A percentile compares a stretch with the other conserved stretches of the same genome.
These are phyloP conservation scores for Lerema accius DNA, from an alignment of 1,140 invertebrate genomes.

Conservation along the genomic window DNA sequence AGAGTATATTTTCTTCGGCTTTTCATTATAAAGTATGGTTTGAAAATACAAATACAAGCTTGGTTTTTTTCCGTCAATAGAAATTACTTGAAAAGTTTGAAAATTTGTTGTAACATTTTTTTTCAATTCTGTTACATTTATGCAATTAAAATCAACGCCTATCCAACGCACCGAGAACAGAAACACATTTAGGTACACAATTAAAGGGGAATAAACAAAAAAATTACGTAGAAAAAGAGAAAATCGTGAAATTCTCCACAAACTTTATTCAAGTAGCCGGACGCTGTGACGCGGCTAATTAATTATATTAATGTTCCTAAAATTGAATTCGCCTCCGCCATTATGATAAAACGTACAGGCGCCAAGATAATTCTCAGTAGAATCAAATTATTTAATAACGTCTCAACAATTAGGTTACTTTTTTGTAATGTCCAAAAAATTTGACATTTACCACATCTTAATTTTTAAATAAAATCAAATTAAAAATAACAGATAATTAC, in stretches of 20 bases:
- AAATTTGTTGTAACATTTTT: too few relatives aligned
- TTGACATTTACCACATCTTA: too few relatives aligned
- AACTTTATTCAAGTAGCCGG: conserved; percentile 45
- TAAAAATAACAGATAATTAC: too few relatives aligned
- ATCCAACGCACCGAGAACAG: not conserved
- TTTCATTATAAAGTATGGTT: too few relatives aligned
- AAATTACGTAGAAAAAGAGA: conserved; percentile 40
- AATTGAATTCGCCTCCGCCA: conserved; percentile 52
- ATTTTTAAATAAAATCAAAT: too few relatives aligned
- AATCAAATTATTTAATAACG: conserved; percentile 31
- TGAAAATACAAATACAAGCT: too few relatives aligned
- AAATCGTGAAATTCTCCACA: conserved; percentile 47
- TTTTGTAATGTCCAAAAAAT: conserved; percentile 5
- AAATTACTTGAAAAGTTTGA: too few relatives aligned
- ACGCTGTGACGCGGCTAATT: conserved; percentile 51
- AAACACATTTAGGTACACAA: conserved; percentile 3
- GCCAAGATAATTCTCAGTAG: conserved; percentile 36
- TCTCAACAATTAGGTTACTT: conserved; percentile 14
- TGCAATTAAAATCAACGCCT: not conserved
- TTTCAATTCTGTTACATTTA: too few relatives aligned
- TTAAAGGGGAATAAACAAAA: conserved; percentile 25
- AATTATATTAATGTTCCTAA: conserved; percentile 59
- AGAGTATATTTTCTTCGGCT: too few relatives aligned
- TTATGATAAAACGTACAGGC: conserved; percentile 55
- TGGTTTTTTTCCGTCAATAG: too few relatives aligned